Conservation (phyloP, 23 tunicate genomes). For the Corella eumyota region DNA sequence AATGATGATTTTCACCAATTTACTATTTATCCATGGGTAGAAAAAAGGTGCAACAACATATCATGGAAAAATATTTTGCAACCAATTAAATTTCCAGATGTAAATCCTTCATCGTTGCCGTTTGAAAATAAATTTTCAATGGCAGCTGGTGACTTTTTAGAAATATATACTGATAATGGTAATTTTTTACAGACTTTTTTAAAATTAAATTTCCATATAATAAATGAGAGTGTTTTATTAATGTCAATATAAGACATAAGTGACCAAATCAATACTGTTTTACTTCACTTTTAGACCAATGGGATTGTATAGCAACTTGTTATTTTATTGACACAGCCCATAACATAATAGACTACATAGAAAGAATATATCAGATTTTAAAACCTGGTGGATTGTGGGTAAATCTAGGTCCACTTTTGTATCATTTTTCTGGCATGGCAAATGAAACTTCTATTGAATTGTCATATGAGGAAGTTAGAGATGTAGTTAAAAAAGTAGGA, state of each 20-base stretch:
- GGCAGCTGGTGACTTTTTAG: slow-evolving; percentile 94
- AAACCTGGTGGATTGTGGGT: slow-evolving; percentile 94
- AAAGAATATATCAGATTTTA: slow-evolving; percentile 53
- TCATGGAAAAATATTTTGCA: slow-evolving; percentile 54
- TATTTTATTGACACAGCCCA: slow-evolving; percentile 95
- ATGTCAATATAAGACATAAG: too few species aligned
- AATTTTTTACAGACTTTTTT: too few species aligned
- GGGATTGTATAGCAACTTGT: slow-evolving; percentile 83
- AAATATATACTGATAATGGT: slow-evolving; percentile 46
- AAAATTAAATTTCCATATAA: too few species aligned
- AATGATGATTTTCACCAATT: slow-evolving; percentile 58
- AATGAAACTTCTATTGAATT: slow-evolving; percentile 74
- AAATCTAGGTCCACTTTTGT: slow-evolving; percentile 83
- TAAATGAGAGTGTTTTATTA: too few species aligned
- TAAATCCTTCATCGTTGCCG: slow-evolving; percentile 42
- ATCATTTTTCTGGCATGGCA: slow-evolving; percentile 75
- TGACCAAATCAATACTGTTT: too few species aligned
- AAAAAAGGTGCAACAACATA: slow-evolving; percentile 56
- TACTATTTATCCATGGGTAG: slow-evolving; percentile 75
- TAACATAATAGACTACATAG: slow-evolving; percentile 67
- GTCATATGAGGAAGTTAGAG: slow-evolving; percentile 67
- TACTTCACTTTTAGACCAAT: slow-evolving; percentile 31
- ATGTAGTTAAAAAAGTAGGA: slow-evolving; percentile 47
- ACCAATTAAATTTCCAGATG: slow-evolving; percentile 89
- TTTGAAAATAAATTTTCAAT: slow-evolving; percentile 37